Percentiles rank a stretch among this genome's conserved stretches.
Conservation (phyloP, 2,797 vertebrate species). For the Pseudomugil tenellus region DNA sequence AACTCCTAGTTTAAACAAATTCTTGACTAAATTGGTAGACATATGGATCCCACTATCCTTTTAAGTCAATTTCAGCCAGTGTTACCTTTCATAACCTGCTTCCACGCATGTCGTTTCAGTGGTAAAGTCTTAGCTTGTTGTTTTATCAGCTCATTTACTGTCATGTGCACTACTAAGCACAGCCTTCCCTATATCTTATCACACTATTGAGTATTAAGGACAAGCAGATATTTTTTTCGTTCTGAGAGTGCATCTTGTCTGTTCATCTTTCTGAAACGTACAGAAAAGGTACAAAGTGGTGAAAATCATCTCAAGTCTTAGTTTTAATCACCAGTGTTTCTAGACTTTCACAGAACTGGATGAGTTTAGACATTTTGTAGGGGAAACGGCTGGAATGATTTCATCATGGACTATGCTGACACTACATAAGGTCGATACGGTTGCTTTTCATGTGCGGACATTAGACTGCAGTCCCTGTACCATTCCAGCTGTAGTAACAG, state of each 20-base stretch:
- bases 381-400: constrained; percentile 45
- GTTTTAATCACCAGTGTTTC: constrained; percentile 64
- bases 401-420: constrained; percentile 42
- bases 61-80: constrained; percentile 4
- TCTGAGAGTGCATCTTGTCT: not conserved
- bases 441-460: constrained; percentile 62
- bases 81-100: constrained; percentile 2
- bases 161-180: constrained; percentile 50
- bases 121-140: constrained; percentile 43
- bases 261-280: constrained; percentile 20
- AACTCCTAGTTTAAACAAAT: constrained; percentile 36
- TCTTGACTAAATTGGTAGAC: constrained; percentile 5
- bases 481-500: constrained; percentile 59
- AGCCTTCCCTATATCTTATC: constrained; percentile 38
- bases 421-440: constrained; percentile 65
- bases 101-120: constrained; percentile 21
- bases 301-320: constrained; percentile 66
- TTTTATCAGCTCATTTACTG: constrained; percentile 27
- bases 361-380: constrained; percentile 20
- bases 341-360: constrained; percentile 33
- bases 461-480: constrained; percentile 48
- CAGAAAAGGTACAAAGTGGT: constrained; percentile 53
- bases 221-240: constrained; percentile 1
- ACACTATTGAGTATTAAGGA: constrained; percentile 41
- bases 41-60: not conserved